These are phyloP conservation scores for Euura lappo DNA, from an alignment of 1,140 invertebrate genomes.

Conservation along the genomic window DNA sequence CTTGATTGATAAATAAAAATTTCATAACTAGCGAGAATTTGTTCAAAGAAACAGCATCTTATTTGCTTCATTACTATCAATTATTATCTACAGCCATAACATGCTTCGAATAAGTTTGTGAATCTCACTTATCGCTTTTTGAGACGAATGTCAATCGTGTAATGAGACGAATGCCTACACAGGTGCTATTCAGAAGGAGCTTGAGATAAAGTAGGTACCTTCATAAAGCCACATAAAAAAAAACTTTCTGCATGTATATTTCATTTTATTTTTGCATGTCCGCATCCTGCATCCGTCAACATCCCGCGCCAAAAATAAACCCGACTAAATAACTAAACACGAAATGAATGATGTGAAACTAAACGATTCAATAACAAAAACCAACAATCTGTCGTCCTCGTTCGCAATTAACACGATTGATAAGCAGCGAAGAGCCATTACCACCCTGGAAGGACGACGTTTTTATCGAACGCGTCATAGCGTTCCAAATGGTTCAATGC, in stretches of 20 bases:
- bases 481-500: constrained; percentile 2
- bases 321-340: neutral
- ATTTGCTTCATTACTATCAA: no score
- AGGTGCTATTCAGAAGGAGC: constrained; percentile 6
- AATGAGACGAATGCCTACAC: no score
- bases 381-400: neutral
- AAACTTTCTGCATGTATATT: neutral
- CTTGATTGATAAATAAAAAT: no score
- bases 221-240: neutral
- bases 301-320: neutral
- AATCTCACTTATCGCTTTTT: no score
- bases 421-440: neutral
- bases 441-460: neutral
- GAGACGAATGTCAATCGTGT: no score
- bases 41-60: no score
- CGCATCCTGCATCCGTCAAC: neutral
- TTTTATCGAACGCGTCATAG: neutral
- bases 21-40: no score
- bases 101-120: no score
- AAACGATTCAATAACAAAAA: neutral
- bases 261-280: neutral
- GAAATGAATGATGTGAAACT: no score
- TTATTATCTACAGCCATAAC: no score
- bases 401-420: neutral
- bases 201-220: neutral